Percentiles rank a stretch among this genome's conserved stretches.
Evolutionary conservation across 2,113 vertebrate species (phyloP).

Genomic region (Octodon degus): DNA sequence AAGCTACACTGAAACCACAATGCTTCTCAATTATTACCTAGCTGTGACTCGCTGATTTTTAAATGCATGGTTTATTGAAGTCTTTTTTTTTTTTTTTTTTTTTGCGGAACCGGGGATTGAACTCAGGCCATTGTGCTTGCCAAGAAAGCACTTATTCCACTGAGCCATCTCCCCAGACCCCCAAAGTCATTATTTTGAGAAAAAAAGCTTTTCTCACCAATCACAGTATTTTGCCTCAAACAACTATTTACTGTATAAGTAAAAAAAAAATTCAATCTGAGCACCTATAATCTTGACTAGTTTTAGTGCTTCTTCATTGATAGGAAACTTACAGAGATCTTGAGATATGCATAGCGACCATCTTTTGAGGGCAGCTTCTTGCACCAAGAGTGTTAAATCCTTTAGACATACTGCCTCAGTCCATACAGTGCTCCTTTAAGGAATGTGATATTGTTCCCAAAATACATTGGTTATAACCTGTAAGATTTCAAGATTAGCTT

Average conservation of each 20-base stretch:
- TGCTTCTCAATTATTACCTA: not conserved
- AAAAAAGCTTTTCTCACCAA: not conserved
- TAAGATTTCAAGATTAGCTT: slow-evolving; percentile 4
- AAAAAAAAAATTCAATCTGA: slow-evolving; percentile 15
- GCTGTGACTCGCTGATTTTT: not conserved
- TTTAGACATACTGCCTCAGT: not conserved
- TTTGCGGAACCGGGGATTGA: too few relatives aligned
- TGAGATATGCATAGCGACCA: not conserved
- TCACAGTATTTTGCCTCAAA: not conserved
- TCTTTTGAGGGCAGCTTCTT: not conserved
- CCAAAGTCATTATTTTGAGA: not conserved
- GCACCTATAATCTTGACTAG: not conserved
- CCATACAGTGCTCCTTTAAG: not conserved
- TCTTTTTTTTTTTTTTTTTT: too few relatives aligned
- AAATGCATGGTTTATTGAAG: not conserved
- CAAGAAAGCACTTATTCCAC: too few relatives aligned
- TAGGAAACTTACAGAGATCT: not conserved
- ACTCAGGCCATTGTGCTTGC: too few relatives aligned
- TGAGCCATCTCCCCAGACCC: too few relatives aligned
- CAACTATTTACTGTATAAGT: not conserved
- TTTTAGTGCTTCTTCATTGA: not conserved
- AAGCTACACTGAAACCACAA: not conserved
- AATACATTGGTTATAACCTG: not conserved
- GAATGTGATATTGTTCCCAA: not conserved
- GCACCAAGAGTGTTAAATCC: not conserved